These are phyloP conservation scores for Chrysaora quinquecirrha DNA, from an alignment of 30 jellyfish, hydroid and myxozoan genomes.

Conservation along the genomic window DNA sequence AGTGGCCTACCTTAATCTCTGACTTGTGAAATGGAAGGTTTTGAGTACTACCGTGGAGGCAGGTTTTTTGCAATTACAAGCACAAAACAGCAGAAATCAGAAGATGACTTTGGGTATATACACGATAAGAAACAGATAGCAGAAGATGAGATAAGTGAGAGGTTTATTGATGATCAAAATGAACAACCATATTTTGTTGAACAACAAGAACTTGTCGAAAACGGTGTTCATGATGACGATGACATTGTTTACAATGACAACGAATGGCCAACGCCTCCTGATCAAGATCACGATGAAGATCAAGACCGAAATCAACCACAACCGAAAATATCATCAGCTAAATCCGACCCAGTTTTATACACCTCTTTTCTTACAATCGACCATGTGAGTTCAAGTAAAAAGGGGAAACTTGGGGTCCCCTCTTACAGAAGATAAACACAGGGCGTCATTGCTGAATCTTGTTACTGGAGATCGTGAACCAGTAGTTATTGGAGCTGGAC, in stretches of 20 bases:
- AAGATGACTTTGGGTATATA: background rate
- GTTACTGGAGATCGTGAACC: conserved; percentile 45
- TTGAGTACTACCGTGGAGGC: conserved; percentile 48
- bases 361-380: conserved; percentile 74
- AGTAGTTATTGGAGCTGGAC: background rate
- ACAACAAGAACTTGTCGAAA: too few relatives aligned
- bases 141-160: conserved; percentile 28
- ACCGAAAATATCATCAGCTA: background rate
- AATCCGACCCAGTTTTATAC: conserved; percentile 36
- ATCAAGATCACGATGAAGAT: background rate
- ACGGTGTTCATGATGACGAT: background rate
- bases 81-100: background rate
- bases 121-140: background rate
- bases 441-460: conserved; percentile 51
- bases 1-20: background rate
- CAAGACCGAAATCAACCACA: background rate
- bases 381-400: conserved; percentile 50
- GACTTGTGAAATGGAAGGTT: conserved; percentile 53
- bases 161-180: conserved; percentile 7
- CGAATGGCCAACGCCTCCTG: conserved; percentile 46
- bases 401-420: background rate
- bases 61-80: conserved; percentile 62
- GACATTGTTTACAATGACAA: background rate
- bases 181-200: conserved; percentile 5
- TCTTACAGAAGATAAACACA: conserved; percentile 68